These are phyloP conservation scores for Enteromius mattozi DNA, from an alignment of 2,797 vertebrate genomes.

Conservation along the genomic window DNA sequence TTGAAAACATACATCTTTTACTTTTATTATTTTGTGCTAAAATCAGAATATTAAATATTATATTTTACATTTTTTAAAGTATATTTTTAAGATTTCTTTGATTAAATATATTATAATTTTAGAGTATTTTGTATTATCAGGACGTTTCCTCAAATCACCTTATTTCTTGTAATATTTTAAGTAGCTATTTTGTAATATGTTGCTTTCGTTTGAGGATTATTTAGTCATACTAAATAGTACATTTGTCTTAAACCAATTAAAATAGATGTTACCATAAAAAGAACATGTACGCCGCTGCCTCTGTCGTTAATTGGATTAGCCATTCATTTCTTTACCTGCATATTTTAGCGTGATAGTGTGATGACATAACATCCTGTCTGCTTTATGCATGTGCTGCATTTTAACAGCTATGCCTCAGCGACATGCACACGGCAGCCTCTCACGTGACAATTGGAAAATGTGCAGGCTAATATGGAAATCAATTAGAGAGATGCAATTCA, in stretches of 20 bases:
- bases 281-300: background rate
- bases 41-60: background rate
- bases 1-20: too few species aligned
- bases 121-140: background rate
- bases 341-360: background rate
- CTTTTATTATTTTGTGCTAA: too few species aligned
- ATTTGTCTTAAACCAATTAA: background rate
- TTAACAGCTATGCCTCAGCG: constrained; percentile 18
- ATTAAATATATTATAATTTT: background rate
- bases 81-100: background rate
- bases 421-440: constrained; percentile 24
- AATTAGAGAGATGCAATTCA: constrained; percentile 38
- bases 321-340: background rate
- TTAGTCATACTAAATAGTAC: background rate
- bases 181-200: background rate
- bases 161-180: background rate
- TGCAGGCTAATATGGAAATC: constrained; percentile 39
- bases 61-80: background rate
- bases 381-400: constrained; percentile 38
- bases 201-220: background rate
- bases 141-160: background rate
- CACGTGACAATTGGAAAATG: constrained; percentile 51
- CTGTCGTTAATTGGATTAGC: background rate
- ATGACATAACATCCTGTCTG: constrained; percentile 27
- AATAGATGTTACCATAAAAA: background rate